A percentile compares a stretch with the other conserved stretches of the same genome.
Conservation (phyloP, 2,113 vertebrate genomes). For the Dendropsophus ebraccatus region DNA sequence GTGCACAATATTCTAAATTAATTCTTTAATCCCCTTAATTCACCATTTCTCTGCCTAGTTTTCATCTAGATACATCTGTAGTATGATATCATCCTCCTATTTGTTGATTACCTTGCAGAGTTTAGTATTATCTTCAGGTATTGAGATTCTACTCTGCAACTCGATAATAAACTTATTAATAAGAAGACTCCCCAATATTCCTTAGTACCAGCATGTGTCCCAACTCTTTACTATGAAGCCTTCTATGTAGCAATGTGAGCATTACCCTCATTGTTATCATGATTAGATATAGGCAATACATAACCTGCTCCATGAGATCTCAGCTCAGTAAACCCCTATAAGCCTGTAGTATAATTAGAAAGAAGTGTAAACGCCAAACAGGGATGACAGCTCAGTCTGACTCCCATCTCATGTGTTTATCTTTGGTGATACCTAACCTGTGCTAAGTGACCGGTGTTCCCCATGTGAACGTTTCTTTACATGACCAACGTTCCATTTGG, state of each 20-base stretch:
- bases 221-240: no score
- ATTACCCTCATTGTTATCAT: not conserved
- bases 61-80: no score
- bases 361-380: not conserved
- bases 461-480: slow-evolving; percentile 83
- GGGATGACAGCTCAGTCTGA: not conserved
- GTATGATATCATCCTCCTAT: no score
- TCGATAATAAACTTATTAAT: no score
- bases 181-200: no score
- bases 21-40: no score
- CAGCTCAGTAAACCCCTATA: not conserved
- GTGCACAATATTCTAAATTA: no score
- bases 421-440: not conserved
- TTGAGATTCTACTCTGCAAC: no score
- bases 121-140: no score
- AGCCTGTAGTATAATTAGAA: not conserved
- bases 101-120: no score
- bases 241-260: not conserved
- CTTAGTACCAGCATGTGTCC: no score
- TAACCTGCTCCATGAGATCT: not conserved
- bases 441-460: slow-evolving; percentile 83
- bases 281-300: not conserved
- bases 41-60: no score
- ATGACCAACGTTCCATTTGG: slow-evolving; percentile 86
- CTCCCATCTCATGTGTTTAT: slow-evolving; percentile 23